These are phyloP conservation scores for Rhinichthys osculus DNA, from an alignment of 2,797 vertebrate genomes.

Conservation along the genomic window DNA sequence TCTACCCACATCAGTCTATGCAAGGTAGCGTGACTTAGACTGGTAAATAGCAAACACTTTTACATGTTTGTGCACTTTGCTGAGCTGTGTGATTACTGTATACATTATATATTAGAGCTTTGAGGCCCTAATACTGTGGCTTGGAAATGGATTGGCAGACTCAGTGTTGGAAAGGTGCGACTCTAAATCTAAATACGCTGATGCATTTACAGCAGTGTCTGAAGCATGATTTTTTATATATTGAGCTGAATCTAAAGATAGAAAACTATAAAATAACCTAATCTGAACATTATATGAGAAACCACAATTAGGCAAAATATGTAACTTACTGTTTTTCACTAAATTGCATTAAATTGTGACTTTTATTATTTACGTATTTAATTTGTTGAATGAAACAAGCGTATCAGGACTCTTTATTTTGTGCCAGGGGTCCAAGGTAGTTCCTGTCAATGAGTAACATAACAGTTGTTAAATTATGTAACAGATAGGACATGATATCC, in stretches of 20 bases:
- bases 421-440: conserved; percentile 55
- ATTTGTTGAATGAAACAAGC: not conserved
- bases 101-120: conserved; percentile 7
- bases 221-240: not conserved
- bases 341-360: not conserved
- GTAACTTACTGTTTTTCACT: not conserved
- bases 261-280: not conserved
- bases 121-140: not conserved
- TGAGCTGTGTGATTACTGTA: conserved; percentile 3
- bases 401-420: not conserved
- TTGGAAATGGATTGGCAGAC: conserved; percentile 13
- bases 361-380: not conserved
- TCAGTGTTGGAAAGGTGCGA: conserved; percentile 11
- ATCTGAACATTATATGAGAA: not conserved
- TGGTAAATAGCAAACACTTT: conserved; percentile 28
- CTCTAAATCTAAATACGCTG: conserved; percentile 19
- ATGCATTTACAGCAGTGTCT: not conserved
- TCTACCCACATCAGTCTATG: not conserved
- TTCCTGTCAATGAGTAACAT: conserved; percentile 59
- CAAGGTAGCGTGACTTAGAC: not conserved
- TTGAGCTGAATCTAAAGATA: not conserved
- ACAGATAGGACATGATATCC: conserved; percentile 12
- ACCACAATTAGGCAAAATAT: not conserved
- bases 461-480: conserved; percentile 28
- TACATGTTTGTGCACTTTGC: not conserved